These are phyloP conservation scores for Zaprionus obscuricornis DNA, from an alignment of 2,888 invertebrate genomes.

Conservation along the genomic window DNA sequence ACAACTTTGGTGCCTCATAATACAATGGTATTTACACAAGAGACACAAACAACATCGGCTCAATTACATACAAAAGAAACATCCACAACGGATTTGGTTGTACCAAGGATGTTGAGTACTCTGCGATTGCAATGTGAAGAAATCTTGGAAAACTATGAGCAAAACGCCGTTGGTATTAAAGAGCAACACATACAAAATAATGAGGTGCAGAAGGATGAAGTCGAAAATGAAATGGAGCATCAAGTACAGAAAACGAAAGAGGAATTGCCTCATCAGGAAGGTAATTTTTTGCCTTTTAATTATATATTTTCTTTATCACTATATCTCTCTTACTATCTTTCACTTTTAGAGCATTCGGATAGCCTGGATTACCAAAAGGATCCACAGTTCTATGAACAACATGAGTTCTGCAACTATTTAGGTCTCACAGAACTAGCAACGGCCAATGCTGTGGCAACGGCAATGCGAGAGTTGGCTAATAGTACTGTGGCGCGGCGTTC, in stretches of 20 bases:
- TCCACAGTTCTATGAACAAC: conserved; percentile 74
- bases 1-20: conserved; percentile 49
- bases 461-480: conserved; percentile 76
- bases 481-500: conserved; percentile 76
- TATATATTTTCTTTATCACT: no score
- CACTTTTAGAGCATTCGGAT: conserved; percentile 10
- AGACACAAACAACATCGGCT: conserved; percentile 36
- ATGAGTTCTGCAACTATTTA: conserved; percentile 82
- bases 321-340: background rate
- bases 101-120: background rate
- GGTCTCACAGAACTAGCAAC: conserved; percentile 81
- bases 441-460: conserved; percentile 79
- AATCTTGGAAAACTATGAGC: no score
- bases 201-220: no score
- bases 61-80: conserved; percentile 40
- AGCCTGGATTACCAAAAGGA: conserved; percentile 32
- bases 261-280: no score
- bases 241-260: no score
- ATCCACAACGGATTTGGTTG: conserved; percentile 57
- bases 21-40: conserved; percentile 5
- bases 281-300: no score
- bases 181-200: no score
- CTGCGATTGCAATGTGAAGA: background rate
- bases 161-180: no score
- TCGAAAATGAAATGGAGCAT: no score